Base-by-base conservation (phyloP, 2,797 vertebrate species). In the Sebastiscus tertius region DNA sequence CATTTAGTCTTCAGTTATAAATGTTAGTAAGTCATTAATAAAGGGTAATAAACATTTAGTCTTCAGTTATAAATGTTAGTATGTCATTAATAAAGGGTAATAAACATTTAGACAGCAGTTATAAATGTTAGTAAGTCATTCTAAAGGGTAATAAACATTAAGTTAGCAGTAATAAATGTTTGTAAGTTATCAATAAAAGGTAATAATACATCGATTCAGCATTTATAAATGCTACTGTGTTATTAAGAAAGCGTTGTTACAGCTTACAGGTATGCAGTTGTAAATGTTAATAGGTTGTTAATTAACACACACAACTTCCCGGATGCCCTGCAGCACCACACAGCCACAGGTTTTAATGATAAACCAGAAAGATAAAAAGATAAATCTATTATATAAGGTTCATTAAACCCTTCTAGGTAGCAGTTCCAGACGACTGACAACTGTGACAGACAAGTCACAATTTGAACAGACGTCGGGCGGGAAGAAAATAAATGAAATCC, bases 301-400 rank as follows among this genome's bases (percentile, higher is more conserved):
- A 42, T 42, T 16, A 42, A 42, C 20, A 61, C 29, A 12, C 36
- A 39, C 36, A 6, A 33, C 9, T 0, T n/a, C 31, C 27, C 33
- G 1, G 54, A 27, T 59, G 34, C 11, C 18, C 39, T 62, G 39
- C 39, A 72, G 27, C 36, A 5, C 13, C 29, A 49, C 18, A 0
- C 3, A 26, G 0, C 12, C 0, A 22, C 55, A 56, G 22, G 22
- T 26, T 56, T 26, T 14, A 56, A 56, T 26, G 55, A 56, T 14
- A 26, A 56, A 56, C 55, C 55, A 16, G 16, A 55, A 16, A 29
- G 18, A 0, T 29, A 26, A 39, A 39, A 39, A 39, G 39, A 39
- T 0, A 14, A 14, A 14, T 39, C 5, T 6, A 6, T 14, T 14
- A 39, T 39, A 0, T 0, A 39, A 0, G 36, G 36, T 36, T 39